Evolutionary conservation across 1,140 invertebrate genomes (phyloP).

Genomic region (Drosophila lacertosa): DNA sequence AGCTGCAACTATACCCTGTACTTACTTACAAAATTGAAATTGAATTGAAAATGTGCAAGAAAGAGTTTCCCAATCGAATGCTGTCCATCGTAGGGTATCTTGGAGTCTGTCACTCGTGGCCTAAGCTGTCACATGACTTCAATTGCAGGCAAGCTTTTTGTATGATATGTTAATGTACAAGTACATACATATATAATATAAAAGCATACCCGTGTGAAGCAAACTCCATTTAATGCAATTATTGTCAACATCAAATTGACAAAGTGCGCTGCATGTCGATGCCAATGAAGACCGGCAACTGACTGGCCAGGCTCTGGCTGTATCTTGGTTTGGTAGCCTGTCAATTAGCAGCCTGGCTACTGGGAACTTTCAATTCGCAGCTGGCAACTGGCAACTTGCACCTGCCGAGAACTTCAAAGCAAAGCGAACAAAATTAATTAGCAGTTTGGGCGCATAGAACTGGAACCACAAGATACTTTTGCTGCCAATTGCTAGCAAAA

Average conservation of each 20-base stretch:
- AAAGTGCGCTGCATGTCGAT: slow-evolving; percentile 60
- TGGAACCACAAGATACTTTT: slow-evolving; percentile 31
- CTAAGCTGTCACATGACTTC: background rate
- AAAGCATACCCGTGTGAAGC: background rate
- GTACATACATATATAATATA: background rate
- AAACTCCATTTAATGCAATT: slow-evolving; percentile 72
- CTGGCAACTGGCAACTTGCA: slow-evolving; percentile 14
- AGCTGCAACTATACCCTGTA: too few species aligned
- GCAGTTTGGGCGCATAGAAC: slow-evolving; percentile 12
- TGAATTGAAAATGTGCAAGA: too few species aligned
- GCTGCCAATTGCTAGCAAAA: background rate
- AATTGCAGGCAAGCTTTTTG: slow-evolving; percentile 28
- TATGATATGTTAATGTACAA: slow-evolving; percentile 7
- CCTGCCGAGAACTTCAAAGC: slow-evolving; percentile 31
- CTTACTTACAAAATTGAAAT: too few species aligned
- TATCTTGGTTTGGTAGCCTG: background rate
- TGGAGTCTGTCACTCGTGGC: background rate
- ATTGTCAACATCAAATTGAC: slow-evolving; percentile 76
- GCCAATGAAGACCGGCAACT: slow-evolving; percentile 27
- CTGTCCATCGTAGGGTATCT: background rate
- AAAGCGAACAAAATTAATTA: slow-evolving; percentile 29
- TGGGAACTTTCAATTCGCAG: background rate
- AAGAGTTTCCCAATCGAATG: too few species aligned
- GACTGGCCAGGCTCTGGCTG: background rate
- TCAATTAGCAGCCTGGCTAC: background rate